Evolutionary conservation across 1,140 invertebrate species (phyloP), one percentile per base, ranked within the genome.

Genomic region (Drosophila guanche): DNA sequence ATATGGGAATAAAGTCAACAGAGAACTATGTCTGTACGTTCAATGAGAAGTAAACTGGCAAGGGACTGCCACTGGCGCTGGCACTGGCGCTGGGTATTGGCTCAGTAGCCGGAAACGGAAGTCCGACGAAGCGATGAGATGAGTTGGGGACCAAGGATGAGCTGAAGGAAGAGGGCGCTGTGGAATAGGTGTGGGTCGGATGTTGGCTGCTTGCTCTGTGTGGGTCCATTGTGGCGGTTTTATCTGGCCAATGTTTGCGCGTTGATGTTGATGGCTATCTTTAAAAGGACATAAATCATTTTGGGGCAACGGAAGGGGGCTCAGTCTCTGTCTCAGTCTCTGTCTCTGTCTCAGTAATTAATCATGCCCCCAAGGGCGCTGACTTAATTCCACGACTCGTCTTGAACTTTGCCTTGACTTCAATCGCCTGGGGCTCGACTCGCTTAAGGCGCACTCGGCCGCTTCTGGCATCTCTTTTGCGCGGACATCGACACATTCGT

Each of bases 271-370:
- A 86, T 86, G 76, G 81, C 81, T 85, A 85, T 85, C 80, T 85
- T 85, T 86, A 85, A 85, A 85, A 85, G 70, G 76, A 85, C 80
- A 85, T 85, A 85, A 85, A 85, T 85, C 80, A 85, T 76, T 76
- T 72, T 66, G 5, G 47, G 46, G 23, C 55, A 22, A n/a, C 22
- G 51, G 61, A 8, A 16, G 2, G 25, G 47, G 29, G 8, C 29
- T n/a, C 22, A 50, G 37, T 5, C 8, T 1, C 4, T 2, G 66
- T 22, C 42, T 59, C 67, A 68, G 76, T 53, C 56, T 55, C 46
- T 45, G 81, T 85, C 56, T 55, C 46, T 45, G 81, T 85, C 56
- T 55, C 46, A 47, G 81, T 85, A 86, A 85, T 85, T 85, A 85
- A 85, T 85, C 80, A 85, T 77, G 76, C 68, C 43, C 43, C 67